These are phyloP conservation scores for Carcinoscorpius rotundicauda DNA, from an alignment of 1,140 invertebrate species.

Conservation along the genomic window DNA sequence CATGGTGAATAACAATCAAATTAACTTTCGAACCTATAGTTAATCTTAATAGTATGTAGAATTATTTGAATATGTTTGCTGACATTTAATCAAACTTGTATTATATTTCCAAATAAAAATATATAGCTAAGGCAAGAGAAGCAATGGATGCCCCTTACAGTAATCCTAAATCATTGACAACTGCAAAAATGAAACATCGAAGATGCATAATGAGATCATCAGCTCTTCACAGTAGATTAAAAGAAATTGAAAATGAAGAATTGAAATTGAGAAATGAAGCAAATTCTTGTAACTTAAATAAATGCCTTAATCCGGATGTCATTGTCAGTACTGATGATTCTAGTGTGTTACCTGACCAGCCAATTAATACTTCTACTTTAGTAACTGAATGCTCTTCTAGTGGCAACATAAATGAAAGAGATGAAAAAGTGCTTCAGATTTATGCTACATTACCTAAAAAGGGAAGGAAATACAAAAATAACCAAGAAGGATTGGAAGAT, in stretches of 20 bases:
- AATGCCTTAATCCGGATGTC: not conserved
- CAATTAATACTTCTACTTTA: not conserved
- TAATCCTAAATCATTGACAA: constrained; percentile 72
- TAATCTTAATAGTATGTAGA: no score
- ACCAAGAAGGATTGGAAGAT: constrained; percentile 9
- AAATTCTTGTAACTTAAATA: constrained; percentile 1
- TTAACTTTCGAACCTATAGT: no score
- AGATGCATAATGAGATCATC: constrained; percentile 80
- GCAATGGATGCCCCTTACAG: constrained; percentile 89
- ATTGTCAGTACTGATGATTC: constrained; percentile 1
- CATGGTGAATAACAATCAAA: no score
- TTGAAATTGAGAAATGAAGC: constrained; percentile 19
- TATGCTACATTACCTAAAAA: constrained; percentile 85
- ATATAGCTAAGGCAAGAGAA: constrained; percentile 48
- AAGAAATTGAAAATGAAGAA: constrained; percentile 23
- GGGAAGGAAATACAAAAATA: constrained; percentile 23
- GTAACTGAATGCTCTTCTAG: constrained; percentile 3
- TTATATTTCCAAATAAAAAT: no score
- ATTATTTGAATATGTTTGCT: no score
- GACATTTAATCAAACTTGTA: no score
- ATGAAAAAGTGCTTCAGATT: constrained; percentile 45
- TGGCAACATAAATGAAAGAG: not conserved
- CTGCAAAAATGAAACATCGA: constrained; percentile 85
- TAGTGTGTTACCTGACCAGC: not conserved
- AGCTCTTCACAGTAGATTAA: constrained; percentile 63